Evolutionary conservation across 1,140 invertebrate genomes (phyloP).

Genomic region (Cotesia glomerata): DNA sequence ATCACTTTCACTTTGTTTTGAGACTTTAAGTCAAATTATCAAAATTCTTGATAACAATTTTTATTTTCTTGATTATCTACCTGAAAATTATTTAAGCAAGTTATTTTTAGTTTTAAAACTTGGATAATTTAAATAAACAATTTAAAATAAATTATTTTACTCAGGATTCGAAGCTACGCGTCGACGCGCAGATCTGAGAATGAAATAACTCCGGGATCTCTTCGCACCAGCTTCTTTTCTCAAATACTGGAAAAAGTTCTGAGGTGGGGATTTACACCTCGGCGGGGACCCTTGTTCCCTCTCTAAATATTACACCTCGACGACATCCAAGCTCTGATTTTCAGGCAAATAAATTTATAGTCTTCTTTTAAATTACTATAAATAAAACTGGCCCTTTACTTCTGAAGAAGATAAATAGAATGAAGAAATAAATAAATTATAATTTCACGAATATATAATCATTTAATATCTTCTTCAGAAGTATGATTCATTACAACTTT

Average conservation of each 20-base stretch:
- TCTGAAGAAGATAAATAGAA: too few relatives aligned
- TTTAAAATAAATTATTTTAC: not conserved
- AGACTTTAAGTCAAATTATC: not conserved
- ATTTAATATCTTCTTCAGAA: too few relatives aligned
- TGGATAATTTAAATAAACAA: not conserved
- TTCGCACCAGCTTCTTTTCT: not conserved
- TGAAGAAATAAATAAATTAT: too few relatives aligned
- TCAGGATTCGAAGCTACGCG: not conserved
- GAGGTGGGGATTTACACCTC: conserved; percentile 1
- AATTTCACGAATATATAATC: too few relatives aligned
- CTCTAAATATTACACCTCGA: too few relatives aligned
- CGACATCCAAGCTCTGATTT: too few relatives aligned
- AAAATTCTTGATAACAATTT: not conserved
- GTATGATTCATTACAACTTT: too few relatives aligned
- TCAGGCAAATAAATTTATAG: too few relatives aligned
- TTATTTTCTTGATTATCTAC: too few relatives aligned
- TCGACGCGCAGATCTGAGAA: not conserved
- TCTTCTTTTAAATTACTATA: too few relatives aligned
- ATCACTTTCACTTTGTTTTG: conserved; percentile 29
- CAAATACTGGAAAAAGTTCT: not conserved
- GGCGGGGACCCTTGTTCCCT: not conserved
- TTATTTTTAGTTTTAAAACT: not conserved
- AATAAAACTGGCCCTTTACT: too few relatives aligned
- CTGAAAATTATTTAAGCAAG: too few relatives aligned
- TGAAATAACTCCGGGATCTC: not conserved